These are phyloP conservation scores for Sebastes minor DNA, from an alignment of 2,797 vertebrate species.

Conservation along the genomic window DNA sequence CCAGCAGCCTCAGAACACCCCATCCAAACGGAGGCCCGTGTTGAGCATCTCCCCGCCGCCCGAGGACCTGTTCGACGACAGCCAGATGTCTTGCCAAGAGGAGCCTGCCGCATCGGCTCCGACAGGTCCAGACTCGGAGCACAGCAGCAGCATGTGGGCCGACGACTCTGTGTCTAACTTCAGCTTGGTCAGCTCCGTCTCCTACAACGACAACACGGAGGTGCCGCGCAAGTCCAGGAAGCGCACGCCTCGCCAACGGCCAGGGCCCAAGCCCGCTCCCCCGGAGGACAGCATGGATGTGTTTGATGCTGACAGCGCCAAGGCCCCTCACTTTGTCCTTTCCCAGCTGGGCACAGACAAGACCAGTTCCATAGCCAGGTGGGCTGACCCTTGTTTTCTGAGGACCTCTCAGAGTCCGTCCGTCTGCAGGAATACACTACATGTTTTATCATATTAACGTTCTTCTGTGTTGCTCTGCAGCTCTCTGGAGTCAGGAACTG, in stretches of 20 bases:
- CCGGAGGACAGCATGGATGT: constrained; percentile 98
- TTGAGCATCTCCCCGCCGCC: constrained; percentile 98
- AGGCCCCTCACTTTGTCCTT: constrained; percentile 98
- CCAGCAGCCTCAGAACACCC: constrained; percentile 90
- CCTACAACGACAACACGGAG: constrained; percentile 99
- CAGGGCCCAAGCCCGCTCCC: constrained; percentile 91
- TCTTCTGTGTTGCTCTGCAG: constrained; percentile 56
- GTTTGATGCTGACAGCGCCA: constrained; percentile 99
- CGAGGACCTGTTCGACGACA: constrained; percentile 98
- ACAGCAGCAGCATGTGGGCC: constrained; percentile 98
- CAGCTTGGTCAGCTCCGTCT: constrained; percentile 96
- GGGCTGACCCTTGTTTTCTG: constrained; percentile 13
- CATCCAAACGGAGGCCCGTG: constrained; percentile 95
- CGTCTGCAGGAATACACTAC: constrained; percentile 1
- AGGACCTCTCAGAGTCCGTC: neutral
- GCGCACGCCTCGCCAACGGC: constrained; percentile 96
- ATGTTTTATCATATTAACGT: constrained; percentile 7
- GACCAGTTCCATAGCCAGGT: constrained; percentile 89
- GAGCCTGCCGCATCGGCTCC: constrained; percentile 81
- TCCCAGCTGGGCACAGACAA: constrained; percentile 98
- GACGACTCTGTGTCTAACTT: constrained; percentile 99
- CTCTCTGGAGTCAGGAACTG: constrained; percentile 75
- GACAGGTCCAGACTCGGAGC: constrained; percentile 91
- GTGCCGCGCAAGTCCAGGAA: constrained; percentile 98
- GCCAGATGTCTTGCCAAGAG: constrained; percentile 99